A percentile compares a stretch with the other conserved stretches of the same genome.
Evolutionary conservation across 2,113 vertebrate genomes (phyloP).

Genomic region (Formicarius rufipectus): DNA sequence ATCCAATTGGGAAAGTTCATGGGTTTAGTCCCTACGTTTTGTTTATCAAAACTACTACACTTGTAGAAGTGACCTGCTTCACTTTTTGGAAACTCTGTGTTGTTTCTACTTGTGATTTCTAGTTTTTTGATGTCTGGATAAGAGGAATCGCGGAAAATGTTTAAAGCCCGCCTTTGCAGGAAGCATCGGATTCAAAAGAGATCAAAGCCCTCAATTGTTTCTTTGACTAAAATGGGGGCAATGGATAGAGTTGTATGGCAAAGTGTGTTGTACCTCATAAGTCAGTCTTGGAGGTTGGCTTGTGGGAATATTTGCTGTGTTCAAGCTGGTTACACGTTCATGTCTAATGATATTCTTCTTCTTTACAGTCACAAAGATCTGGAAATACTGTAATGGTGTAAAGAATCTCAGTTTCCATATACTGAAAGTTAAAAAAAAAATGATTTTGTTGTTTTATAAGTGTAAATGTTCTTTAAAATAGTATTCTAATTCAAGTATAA

Average conservation of each 20-base stretch:
- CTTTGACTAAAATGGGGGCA: not conserved
- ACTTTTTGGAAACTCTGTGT: not conserved
- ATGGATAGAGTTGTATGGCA: not conserved
- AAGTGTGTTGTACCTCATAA: not conserved
- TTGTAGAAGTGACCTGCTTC: not conserved
- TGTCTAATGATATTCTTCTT: not conserved
- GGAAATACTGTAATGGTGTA: not conserved
- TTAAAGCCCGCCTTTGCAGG: not conserved
- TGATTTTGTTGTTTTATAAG: not conserved
- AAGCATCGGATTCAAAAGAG: not conserved
- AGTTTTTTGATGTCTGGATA: not conserved
- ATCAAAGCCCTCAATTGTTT: not conserved
- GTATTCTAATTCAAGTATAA: not conserved
- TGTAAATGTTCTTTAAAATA: not conserved
- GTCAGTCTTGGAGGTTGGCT: not conserved
- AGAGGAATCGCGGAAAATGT: not conserved
- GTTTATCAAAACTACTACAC: not conserved
- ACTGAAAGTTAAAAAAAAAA: not conserved
- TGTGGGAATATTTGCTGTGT: not conserved
- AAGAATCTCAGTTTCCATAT: not conserved
- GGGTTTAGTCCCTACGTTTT: not conserved
- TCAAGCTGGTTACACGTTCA: not conserved
- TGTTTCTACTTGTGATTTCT: not conserved
- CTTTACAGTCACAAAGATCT: not conserved
- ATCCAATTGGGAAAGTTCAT: not conserved